Conservation (phyloP, 2,888 invertebrate species). For the Tipula helvola region DNA sequence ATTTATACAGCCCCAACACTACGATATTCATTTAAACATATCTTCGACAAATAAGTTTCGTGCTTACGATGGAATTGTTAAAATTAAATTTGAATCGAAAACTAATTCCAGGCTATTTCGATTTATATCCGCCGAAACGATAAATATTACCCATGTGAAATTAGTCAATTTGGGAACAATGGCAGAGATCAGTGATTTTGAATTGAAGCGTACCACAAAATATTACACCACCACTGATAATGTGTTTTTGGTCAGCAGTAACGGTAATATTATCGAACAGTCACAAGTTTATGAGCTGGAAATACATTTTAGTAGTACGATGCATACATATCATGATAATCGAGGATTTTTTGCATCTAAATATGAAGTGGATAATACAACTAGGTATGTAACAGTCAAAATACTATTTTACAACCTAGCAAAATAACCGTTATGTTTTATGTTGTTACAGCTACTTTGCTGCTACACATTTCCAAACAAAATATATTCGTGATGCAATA, state of each 20-base stretch:
- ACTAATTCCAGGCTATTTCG: not conserved
- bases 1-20: not conserved
- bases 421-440: not conserved
- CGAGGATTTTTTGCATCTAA: not conserved
- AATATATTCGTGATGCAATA: conserved; percentile 52
- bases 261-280: not conserved
- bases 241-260: not conserved
- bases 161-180: not conserved
- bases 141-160: not conserved
- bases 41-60: not conserved
- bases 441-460: conserved; percentile 33
- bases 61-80: not conserved
- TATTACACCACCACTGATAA: not conserved
- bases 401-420: not conserved
- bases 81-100: not conserved
- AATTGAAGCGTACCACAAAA: not conserved
- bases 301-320: not conserved
- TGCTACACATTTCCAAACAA: conserved; percentile 55
- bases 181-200: not conserved
- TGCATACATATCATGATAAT: not conserved
- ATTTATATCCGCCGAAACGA: not conserved
- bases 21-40: not conserved
- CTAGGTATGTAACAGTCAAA: not conserved
- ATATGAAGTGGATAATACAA: not conserved
- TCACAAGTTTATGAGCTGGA: not conserved